Evolutionary conservation across 1,140 invertebrate genomes (phyloP), one percentile per base, ranked within the genome.

Genomic region (Drosophila bipectinata): DNA sequence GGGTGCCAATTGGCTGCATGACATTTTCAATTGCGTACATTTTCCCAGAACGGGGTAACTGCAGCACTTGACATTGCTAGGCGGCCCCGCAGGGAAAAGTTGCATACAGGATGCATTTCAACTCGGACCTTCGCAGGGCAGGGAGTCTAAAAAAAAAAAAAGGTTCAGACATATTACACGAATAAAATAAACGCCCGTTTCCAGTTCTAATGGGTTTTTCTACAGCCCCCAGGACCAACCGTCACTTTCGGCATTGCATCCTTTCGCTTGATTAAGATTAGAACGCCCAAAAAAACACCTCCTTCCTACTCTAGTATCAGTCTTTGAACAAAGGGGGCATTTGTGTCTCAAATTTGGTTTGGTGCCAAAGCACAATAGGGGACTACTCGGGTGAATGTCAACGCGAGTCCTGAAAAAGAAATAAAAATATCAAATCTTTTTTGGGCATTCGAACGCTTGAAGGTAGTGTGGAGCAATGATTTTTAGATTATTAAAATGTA

Each of bases 401-500:
- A 47, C 49, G 37, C 15, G 39, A 37, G 24, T 32, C 5, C 9
- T 18, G 6, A 49, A 37, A 54, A 21, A 18, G 1, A 63, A 55
- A 18, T 37, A 52, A 15, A 63, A 55, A 18, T 37, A 52, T 67
- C 55, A 58, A 72, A 80, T 74, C 52, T 78, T 56, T 54, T 67
- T 80, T 47, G 48, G 56, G 32, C 47, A 57, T 51, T 73, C 39
- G n/a, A 69, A 37, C 10, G 32, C 41, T 37, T n/a, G 62, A 37
- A 60, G 66, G 77, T 85, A 80, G 81, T 85, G 64, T 64, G 69
- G 57, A 63, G 68, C 66, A 72, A 72, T 67, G 58, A 78, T 67
- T 77, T 87, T 88, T 88, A 82, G 83, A 88, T 79, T 87, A 87
- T 87, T 87, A 87, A 87, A 79, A 87, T 60, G 47, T 72, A 82